Evolutionary conservation across 1,140 invertebrate species (phyloP).

Genomic region (Drosophila mayri): DNA sequence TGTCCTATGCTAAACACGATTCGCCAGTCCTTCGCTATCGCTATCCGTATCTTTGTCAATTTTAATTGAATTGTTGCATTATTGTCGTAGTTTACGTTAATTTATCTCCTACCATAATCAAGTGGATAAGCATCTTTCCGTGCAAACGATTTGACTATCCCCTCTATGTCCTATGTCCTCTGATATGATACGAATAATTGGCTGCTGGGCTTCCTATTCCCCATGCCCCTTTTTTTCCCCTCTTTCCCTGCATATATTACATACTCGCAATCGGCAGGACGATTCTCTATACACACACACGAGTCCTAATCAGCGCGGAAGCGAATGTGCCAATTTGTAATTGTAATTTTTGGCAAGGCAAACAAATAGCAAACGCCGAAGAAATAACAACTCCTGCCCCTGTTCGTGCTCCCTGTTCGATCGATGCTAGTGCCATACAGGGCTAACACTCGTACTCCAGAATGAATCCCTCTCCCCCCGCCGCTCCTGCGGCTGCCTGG

Average conservation of each 20-base stretch:
- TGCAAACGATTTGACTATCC: conserved; percentile 25
- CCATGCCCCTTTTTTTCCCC: background rate
- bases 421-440: conserved; percentile 65
- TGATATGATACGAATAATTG: conserved; percentile 60
- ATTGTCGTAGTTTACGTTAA: conserved; percentile 84
- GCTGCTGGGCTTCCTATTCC: conserved; percentile 15
- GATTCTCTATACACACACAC: conserved; percentile 36
- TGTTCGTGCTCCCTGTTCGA: conserved; percentile 4
- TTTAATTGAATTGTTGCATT: conserved; percentile 82
- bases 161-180: background rate
- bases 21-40: conserved; percentile 21
- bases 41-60: conserved; percentile 45
- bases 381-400: conserved; percentile 28
- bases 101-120: conserved; percentile 64
- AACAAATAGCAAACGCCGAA: conserved; percentile 32
- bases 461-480: conserved; percentile 64
- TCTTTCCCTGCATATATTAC: conserved; percentile 23
- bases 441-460: conserved; percentile 84
- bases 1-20: conserved; percentile 37
- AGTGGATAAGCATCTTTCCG: conserved; percentile 48
- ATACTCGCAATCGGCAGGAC: conserved; percentile 17
- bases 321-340: conserved; percentile 71
- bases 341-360: conserved; percentile 69
- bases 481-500: conserved; percentile 6
- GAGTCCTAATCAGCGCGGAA: conserved; percentile 48